These are phyloP conservation scores for Euspilapteryx auroguttella DNA, from an alignment of 2,888 invertebrate species.

Conservation along the genomic window DNA sequence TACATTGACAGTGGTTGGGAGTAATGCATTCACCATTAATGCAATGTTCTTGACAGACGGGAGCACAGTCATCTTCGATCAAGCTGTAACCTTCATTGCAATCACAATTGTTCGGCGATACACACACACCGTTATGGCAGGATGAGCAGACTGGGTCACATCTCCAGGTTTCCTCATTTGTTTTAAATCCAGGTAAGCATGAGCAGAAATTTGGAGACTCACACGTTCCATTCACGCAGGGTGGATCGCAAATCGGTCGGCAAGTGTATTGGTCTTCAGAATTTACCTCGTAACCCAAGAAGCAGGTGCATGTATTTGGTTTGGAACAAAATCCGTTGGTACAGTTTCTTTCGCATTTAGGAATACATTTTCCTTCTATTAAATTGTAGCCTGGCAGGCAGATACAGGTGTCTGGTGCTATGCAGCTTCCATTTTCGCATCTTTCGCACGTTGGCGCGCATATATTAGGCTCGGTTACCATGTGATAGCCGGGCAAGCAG, in stretches of 20 bases:
- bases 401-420: constrained; percentile 19
- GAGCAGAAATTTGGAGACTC: constrained; percentile 13
- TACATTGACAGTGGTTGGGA: constrained; percentile 1
- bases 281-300: too few relatives aligned
- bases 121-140: constrained; percentile 56
- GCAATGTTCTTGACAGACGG: constrained; percentile 10
- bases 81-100: constrained; percentile 33
- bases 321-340: too few relatives aligned
- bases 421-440: constrained; percentile 11
- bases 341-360: too few relatives aligned
- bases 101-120: constrained; percentile 60
- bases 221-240: constrained; percentile 32
- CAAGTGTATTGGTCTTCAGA: too few relatives aligned
- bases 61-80: too few relatives aligned
- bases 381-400: constrained; percentile 21
- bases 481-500: too few relatives aligned
- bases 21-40: constrained; percentile 14
- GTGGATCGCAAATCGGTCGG: constrained; percentile 18
- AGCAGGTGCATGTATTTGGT: too few relatives aligned
- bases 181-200: constrained; percentile 12
- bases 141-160: constrained; percentile 5
- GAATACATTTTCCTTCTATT: constrained; percentile 14
- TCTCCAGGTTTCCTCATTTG: constrained; percentile 1
- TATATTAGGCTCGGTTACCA: too few relatives aligned
- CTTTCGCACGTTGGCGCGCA: too few relatives aligned